Percentiles rank a stretch among this genome's conserved stretches.
These are phyloP conservation scores for Drosophila bocqueti DNA, from an alignment of 1,140 invertebrate species.

Conservation along the genomic window DNA sequence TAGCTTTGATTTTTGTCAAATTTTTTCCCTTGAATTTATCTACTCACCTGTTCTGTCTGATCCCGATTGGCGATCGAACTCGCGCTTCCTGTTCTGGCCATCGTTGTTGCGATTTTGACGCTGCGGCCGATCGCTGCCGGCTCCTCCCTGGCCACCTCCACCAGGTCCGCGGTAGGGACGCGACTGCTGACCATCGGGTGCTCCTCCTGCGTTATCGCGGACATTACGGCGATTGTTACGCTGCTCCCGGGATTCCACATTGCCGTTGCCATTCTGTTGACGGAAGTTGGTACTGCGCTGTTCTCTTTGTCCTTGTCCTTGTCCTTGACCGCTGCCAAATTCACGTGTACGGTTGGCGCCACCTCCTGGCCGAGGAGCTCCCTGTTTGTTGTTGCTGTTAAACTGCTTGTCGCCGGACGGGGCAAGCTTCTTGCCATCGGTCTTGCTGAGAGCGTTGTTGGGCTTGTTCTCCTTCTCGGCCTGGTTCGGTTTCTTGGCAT, in stretches of 20 bases:
- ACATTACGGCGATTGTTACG: constrained; percentile 90
- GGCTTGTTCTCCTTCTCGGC: constrained; percentile 94
- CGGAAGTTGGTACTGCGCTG: constrained; percentile 81
- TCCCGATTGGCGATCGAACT: constrained; percentile 97
- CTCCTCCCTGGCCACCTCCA: constrained; percentile 33
- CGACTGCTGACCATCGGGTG: constrained; percentile 85
- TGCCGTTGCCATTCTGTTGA: constrained; percentile 78
- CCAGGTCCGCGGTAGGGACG: constrained; percentile 77
- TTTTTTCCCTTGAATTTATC: neutral
- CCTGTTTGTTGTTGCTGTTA: constrained; percentile 63
- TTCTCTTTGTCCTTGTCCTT: constrained; percentile 66
- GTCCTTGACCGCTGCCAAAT: constrained; percentile 77
- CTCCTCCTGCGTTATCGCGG: constrained; percentile 86
- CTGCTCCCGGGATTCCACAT: constrained; percentile 88
- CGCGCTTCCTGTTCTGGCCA: constrained; percentile 90
- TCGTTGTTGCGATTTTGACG: constrained; percentile 87
- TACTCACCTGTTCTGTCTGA: constrained; percentile 94
- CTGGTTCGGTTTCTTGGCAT: constrained; percentile 83
- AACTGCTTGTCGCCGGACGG: constrained; percentile 58
- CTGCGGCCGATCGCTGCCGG: constrained; percentile 79
- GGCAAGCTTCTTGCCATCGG: constrained; percentile 67
- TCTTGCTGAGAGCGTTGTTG: constrained; percentile 85
- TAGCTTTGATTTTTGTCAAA: neutral
- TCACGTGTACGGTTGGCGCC: constrained; percentile 72
- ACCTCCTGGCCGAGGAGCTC: constrained; percentile 59